phyloP scores from a whole-genome alignment of 37 sponge, comb jelly and placozoan genomes.

The Spongilla lacustris region DNA sequence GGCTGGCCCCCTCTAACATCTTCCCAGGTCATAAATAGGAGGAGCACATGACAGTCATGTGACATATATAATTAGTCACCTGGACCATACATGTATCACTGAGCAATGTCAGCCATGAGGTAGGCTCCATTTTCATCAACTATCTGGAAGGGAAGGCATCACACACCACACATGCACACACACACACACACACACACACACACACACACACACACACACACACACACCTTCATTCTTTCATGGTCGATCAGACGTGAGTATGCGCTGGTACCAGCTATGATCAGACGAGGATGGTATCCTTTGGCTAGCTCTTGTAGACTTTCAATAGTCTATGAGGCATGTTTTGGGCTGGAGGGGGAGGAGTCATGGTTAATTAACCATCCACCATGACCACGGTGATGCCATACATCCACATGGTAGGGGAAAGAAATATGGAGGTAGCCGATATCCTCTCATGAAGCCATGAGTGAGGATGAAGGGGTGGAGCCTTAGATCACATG shows the following conservation, averaged over 20 bases:
- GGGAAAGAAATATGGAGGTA: slow-evolving; percentile 98
- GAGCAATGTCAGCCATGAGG: slow-evolving; percentile 95
- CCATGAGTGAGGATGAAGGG: slow-evolving; percentile 68
- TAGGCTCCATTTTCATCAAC: slow-evolving; percentile 74
- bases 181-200: no score
- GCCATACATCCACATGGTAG: slow-evolving; percentile 84
- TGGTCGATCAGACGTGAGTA: slow-evolving; percentile 96
- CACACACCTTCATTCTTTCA: slow-evolving; percentile 66
- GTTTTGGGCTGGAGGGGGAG: slow-evolving; percentile 70
- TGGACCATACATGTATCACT: no score
- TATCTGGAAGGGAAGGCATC: slow-evolving; percentile 33
- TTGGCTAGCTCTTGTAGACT: slow-evolving; percentile 67
- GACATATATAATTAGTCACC: no score
- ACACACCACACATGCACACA: background rate
- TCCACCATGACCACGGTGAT: background rate
- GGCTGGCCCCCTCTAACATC: no score
- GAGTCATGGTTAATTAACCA: background rate
- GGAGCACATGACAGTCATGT: no score
- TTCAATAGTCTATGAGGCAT: slow-evolving; percentile 92
- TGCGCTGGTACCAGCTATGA: slow-evolving; percentile 97
- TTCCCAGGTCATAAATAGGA: no score
- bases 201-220: no score
- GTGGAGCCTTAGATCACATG: no score
- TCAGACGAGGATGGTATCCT: slow-evolving; percentile 81
- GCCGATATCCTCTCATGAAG: slow-evolving; percentile 85